Evolutionary conservation across 2,113 vertebrate species (phyloP).

Genomic region (Tamias sibiricus): DNA sequence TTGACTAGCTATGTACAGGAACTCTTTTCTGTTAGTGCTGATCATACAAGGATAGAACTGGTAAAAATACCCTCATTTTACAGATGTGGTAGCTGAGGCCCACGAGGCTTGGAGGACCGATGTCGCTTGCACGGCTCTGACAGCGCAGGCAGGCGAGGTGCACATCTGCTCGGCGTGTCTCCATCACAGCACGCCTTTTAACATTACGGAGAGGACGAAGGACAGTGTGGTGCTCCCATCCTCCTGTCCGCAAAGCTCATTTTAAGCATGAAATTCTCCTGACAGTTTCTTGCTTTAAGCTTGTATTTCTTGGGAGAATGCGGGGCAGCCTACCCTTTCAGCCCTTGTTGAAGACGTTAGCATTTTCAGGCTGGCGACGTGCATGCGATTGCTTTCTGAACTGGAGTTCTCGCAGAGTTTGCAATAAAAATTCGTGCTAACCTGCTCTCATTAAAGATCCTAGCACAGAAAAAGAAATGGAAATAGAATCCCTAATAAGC

Average conservation of each 20-base stretch:
- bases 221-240: accelerated
- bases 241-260: not conserved
- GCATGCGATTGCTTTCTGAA: not conserved
- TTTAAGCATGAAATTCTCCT: not conserved
- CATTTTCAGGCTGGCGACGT: not conserved
- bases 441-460: not conserved
- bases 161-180: accelerated
- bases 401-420: not conserved
- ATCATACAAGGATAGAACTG: not conserved
- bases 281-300: not conserved
- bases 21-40: not conserved
- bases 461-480: not conserved
- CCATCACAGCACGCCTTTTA: accelerated
- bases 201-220: not conserved
- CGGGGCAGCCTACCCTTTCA: accelerated
- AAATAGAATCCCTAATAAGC: not conserved
- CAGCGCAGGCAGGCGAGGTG: not conserved
- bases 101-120: not conserved
- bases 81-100: not conserved
- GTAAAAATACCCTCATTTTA: not conserved
- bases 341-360: not conserved
- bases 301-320: not conserved
- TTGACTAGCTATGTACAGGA: not conserved
- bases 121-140: accelerated
- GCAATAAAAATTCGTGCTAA: not conserved